Evolutionary conservation across 1,140 invertebrate species (phyloP), one percentile per base, ranked within the genome.

Genomic region (Stegodyphus mimosarum): DNA sequence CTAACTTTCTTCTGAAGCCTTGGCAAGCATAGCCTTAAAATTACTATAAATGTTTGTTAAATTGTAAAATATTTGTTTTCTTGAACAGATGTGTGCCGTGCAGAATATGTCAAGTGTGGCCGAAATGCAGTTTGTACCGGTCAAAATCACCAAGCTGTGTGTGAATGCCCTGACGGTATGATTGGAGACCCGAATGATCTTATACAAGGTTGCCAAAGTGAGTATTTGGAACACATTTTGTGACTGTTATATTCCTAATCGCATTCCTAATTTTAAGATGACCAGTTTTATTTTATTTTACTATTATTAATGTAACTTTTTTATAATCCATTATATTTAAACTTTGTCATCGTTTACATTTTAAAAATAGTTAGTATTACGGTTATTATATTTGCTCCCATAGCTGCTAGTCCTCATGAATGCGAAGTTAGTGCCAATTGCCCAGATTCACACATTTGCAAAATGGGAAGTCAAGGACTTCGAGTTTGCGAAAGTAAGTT

Each of bases 341-440:
- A 33, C 33, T 33, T 33, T 33, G 33, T 33, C 33, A 1, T 33
- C 33, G 1, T 33, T 33, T 33, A 33, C 33, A 33, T 33, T 33
- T 33, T 33, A 33, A 33, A 33, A 33, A 33, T 33, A 33, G 33
- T 33, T 33, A 33, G 3, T 33, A 33, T 33, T 33, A 33, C 3
- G 33, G 33, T 72, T 73, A 63, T 18, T 48, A 50, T 50, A 49
- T 7, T 48, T 50, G 49, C 18, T 48, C 15, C 33, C 66, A 18
- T 51, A 87, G 86, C 52, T 77, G 15, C 18, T 48, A 87, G 72
- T 49, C 78, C 73, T 13, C 78, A 87, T 49, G 73, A 76, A 90
- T 97, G 96, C 89, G 91, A 90, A 10, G 89, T 91, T 7, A 93
- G 96, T 88, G 91, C 90, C 33, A 95, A 97, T 87, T 97, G 96